Evolutionary conservation across 2,888 invertebrate species (phyloP).

Genomic region (Mythimna ferrago): DNA sequence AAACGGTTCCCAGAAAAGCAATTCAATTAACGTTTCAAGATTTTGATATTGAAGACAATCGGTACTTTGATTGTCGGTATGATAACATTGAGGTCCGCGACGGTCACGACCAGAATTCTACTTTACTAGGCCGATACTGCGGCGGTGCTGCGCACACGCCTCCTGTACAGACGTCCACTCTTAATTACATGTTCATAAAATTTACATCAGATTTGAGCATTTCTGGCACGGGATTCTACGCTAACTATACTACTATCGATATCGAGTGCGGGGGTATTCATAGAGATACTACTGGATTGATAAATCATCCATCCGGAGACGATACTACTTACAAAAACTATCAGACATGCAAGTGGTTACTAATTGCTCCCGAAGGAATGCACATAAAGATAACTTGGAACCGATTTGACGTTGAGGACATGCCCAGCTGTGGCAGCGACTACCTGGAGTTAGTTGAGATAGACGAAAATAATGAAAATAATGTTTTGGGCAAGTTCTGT

Average conservation of each 20-base stretch:
- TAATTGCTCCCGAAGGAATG: conserved; percentile 93
- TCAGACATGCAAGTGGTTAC: conserved; percentile 93
- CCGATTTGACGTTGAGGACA: conserved; percentile 92
- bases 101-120: conserved; percentile 92
- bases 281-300: conserved; percentile 90
- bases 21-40: conserved; percentile 92
- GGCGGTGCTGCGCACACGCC: conserved; percentile 89
- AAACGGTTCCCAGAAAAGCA: conserved; percentile 91
- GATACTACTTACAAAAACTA: conserved; percentile 80
- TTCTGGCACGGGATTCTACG: conserved; percentile 93
- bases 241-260: conserved; percentile 93
- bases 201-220: conserved; percentile 91
- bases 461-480: conserved; percentile 84
- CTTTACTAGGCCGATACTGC: conserved; percentile 93
- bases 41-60: conserved; percentile 91
- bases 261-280: conserved; percentile 94
- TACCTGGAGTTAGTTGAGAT: conserved; percentile 93
- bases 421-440: conserved; percentile 91
- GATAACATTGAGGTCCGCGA: conserved; percentile 92
- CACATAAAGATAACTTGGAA: conserved; percentile 94
- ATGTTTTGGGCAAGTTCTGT: conserved; percentile 92
- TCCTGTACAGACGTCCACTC: conserved; percentile 92
- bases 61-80: conserved; percentile 76
- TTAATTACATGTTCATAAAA: conserved; percentile 93
- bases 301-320: conserved; percentile 91